Evolutionary conservation across 2,113 vertebrate genomes (phyloP).

Genomic region (Rhizomys pruinosus): DNA sequence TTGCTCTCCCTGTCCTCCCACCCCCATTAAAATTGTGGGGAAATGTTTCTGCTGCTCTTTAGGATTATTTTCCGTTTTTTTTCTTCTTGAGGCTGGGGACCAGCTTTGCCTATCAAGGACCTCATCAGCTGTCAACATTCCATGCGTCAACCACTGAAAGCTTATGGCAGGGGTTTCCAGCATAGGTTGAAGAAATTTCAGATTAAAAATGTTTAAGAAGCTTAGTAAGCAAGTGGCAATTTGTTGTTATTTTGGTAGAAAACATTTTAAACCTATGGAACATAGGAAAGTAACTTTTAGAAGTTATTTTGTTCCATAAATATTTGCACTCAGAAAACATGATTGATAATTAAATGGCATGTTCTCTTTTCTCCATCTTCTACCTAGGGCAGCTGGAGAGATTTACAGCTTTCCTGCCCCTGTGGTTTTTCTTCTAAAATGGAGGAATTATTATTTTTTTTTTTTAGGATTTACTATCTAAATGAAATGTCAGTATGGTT

Average conservation of each 20-base stretch:
- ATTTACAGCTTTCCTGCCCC: not conserved
- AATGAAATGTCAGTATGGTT: not conserved
- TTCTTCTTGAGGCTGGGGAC: not conserved
- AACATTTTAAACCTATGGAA: not conserved
- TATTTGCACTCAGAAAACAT: not conserved
- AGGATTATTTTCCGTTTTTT: conserved; percentile 19
- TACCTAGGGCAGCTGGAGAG: not conserved
- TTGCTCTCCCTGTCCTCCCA: not conserved
- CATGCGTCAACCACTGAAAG: not conserved
- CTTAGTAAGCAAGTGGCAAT: conserved; percentile 21
- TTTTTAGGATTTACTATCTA: not conserved
- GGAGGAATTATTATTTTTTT: not conserved
- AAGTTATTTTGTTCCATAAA: not conserved
- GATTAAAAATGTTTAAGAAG: conserved; percentile 24
- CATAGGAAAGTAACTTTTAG: not conserved
- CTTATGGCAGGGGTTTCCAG: not conserved
- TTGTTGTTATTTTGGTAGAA: conserved; percentile 10
- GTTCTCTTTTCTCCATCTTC: not conserved
- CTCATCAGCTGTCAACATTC: not conserved
- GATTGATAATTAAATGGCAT: not conserved
- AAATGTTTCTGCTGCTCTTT: conserved; percentile 39
- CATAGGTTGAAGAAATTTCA: not conserved
- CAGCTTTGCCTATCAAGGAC: not conserved
- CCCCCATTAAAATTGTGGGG: not conserved
- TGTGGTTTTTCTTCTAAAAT: not conserved